Evolutionary conservation across 2,797 vertebrate species (phyloP).

Genomic region (Lindbergichthys nudifrons): DNA sequence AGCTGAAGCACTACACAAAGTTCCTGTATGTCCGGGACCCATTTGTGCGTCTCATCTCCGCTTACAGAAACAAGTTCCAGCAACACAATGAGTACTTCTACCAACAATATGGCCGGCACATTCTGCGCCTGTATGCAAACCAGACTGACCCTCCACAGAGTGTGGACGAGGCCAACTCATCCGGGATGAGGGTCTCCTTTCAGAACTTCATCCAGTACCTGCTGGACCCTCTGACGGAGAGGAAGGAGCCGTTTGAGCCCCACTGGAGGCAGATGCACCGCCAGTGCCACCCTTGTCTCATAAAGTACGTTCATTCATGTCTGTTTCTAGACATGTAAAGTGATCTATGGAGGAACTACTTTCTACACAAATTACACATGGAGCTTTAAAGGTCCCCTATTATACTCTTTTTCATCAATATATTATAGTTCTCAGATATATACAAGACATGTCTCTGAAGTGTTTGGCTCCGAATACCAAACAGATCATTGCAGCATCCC

Average conservation of each 20-base stretch:
- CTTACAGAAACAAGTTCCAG: constrained; percentile 91
- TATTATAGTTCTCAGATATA: too few relatives aligned
- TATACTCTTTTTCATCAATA: too few relatives aligned
- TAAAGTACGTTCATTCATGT: constrained; percentile 69
- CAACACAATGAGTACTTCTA: constrained; percentile 88
- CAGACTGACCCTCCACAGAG: constrained; percentile 81
- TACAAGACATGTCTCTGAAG: too few relatives aligned
- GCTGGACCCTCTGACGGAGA: constrained; percentile 89
- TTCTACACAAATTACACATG: too few relatives aligned
- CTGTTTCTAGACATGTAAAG: too few relatives aligned
- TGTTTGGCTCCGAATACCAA: too few relatives aligned
- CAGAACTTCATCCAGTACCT: constrained; percentile 92
- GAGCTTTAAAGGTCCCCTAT: too few relatives aligned
- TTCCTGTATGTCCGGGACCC: constrained; percentile 93
- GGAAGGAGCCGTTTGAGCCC: constrained; percentile 87
- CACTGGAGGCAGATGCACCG: constrained; percentile 93
- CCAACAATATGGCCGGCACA: constrained; percentile 81
- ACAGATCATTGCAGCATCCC: too few relatives aligned
- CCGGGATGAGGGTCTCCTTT: constrained; percentile 87
- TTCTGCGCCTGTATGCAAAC: constrained; percentile 86
- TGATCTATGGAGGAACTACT: neutral
- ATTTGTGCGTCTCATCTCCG: constrained; percentile 93
- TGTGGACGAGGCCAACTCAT: constrained; percentile 83
- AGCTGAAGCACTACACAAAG: constrained; percentile 93
- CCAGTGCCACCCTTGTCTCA: constrained; percentile 91